Evolutionary conservation across 2,797 vertebrate genomes (phyloP), one percentile per base, ranked within the genome.

Genomic region (Propithecus deckenii): DNA sequence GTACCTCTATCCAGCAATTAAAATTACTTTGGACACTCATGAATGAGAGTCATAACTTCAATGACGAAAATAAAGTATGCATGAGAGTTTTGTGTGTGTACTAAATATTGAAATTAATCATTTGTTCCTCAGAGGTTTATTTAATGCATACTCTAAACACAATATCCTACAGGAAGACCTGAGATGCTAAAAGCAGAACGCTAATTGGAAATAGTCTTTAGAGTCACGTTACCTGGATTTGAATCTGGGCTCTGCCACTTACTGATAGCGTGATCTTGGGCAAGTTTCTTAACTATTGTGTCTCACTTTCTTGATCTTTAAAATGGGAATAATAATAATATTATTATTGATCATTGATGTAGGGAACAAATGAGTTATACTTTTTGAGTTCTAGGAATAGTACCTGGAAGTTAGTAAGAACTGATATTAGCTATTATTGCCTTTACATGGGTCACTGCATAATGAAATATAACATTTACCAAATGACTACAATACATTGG

Each of bases 291-390:
- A 50, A 10, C 7, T 79, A n/a, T 35, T 48, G 10, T 50, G 32
- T 87, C 55, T 88, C 1, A 1, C 35, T 86, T 71, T 93, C 48
- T 69, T 38, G 41, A 63, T 78, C 94, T 57, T 83, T 78, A 92
- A 97, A 89, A 81, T 87, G 71, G 55, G 69, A 75, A 84, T 32
- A 67, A 30, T 96, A 28, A n/a, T 96, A 28, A 30, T 67, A 14
- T 41, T 41, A 41, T 41, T 41, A 41, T 41, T 41, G 30, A 50
- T 32, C 38, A 28, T 43, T 69, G n/a, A 55, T 28, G 22, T 52
- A 86, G 55, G 30, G 7, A 65, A 83, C 32, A 32, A 22, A 30
- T 25, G 43, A 76, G 20, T 88, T 69, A 69, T 78, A 23, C 18
- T 25, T 74, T 35, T 22, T 57, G 48, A 74, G 12, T 50, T 32